These are phyloP conservation scores for Myotis planiceps DNA, from an alignment of 2,797 vertebrate species.

Conservation along the genomic window DNA sequence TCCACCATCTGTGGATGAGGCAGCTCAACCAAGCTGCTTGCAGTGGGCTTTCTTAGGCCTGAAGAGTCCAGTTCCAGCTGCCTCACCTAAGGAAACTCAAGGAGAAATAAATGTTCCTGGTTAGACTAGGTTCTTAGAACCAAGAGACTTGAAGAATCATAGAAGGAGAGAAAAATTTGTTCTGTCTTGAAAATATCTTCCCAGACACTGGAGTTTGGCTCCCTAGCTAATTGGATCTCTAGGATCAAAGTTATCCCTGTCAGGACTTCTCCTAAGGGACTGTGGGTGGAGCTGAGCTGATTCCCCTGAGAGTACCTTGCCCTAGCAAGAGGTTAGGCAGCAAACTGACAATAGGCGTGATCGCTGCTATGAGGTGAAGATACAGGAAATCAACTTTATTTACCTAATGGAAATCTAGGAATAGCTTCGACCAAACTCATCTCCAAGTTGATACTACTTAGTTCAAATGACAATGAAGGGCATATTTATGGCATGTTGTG, in stretches of 20 bases:
- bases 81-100: background rate
- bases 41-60: background rate
- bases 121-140: background rate
- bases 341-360: background rate
- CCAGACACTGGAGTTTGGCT: background rate
- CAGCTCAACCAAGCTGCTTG: no score
- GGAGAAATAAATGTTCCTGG: background rate
- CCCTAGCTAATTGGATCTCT: background rate
- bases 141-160: background rate
- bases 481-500: background rate
- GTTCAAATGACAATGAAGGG: background rate
- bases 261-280: background rate
- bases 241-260: background rate
- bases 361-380: background rate
- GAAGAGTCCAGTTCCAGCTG: background rate
- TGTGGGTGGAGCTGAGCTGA: background rate
- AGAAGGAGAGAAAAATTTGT: background rate
- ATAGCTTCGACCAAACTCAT: background rate
- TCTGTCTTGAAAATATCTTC: background rate
- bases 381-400: background rate
- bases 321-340: background rate
- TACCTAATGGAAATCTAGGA: background rate
- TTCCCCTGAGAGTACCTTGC: background rate
- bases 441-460: background rate
- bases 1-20: fast-evolving